Percentiles rank a stretch among this genome's conserved stretches.
Evolutionary conservation across 2,888 invertebrate species (phyloP).

Genomic region (Tetrapedia diversipes): DNA sequence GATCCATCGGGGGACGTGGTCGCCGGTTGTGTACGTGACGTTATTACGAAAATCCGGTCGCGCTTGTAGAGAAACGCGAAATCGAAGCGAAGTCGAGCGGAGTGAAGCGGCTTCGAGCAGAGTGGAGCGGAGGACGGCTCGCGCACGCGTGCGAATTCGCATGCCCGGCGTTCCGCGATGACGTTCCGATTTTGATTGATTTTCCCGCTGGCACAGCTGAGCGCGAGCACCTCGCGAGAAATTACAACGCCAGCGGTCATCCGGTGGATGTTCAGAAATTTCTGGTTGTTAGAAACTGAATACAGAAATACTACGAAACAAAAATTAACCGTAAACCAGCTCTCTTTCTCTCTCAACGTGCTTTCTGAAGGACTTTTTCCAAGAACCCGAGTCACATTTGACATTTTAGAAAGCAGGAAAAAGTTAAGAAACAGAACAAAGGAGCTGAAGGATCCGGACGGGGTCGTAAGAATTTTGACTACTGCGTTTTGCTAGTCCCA

Average conservation of each 20-base stretch:
- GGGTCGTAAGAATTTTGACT: no score
- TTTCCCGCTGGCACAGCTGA: slow-evolving; percentile 51
- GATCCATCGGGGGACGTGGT: slow-evolving; percentile 70
- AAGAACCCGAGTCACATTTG: no score
- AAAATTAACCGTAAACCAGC: no score
- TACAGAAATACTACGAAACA: no score
- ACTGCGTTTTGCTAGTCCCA: no score
- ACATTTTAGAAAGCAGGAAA: no score
- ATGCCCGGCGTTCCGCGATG: slow-evolving; percentile 42
- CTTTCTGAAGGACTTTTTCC: no score
- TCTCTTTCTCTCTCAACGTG: no score
- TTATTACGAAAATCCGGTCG: slow-evolving; percentile 72
- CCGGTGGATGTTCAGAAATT: background rate
- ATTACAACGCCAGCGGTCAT: slow-evolving; percentile 3
- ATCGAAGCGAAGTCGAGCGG: slow-evolving; percentile 34
- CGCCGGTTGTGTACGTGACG: slow-evolving; percentile 74
- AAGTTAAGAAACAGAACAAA: no score
- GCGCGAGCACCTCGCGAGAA: slow-evolving; percentile 28
- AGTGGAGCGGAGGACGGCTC: background rate
- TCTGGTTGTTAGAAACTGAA: no score
- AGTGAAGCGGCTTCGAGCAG: background rate
- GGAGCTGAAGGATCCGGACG: no score
- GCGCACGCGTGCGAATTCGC: slow-evolving; percentile 40
- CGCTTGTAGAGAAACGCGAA: slow-evolving; percentile 48
- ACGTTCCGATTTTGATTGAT: slow-evolving; percentile 57